phyloP scores from a whole-genome alignment of 2,797 vertebrate genomes.

The Sebastes steindachneri region DNA sequence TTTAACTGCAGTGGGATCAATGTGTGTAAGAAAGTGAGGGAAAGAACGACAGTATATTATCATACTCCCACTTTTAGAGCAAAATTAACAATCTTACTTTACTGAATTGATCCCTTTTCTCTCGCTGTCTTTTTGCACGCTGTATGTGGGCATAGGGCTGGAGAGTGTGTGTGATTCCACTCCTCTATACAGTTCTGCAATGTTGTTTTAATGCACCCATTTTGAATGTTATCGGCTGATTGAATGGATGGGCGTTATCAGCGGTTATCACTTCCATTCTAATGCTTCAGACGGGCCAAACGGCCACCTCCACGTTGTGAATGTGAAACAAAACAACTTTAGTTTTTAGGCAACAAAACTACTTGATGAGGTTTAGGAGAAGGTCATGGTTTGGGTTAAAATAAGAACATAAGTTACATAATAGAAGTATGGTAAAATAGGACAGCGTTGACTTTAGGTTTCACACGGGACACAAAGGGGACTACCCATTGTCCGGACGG shows the following conservation, averaged over 20 bases:
- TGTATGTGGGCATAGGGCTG: neutral
- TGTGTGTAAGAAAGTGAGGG: neutral
- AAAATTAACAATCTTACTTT: neutral
- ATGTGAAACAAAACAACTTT: too few species aligned
- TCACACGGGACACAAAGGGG: too few species aligned
- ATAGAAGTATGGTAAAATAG: too few species aligned
- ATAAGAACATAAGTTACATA: too few species aligned
- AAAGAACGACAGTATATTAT: neutral
- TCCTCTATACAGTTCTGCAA: conserved; percentile 20
- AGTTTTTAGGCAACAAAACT: too few species aligned
- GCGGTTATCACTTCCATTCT: neutral
- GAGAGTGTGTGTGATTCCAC: neutral
- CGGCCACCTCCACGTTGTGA: too few species aligned
- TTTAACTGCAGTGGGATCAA: neutral
- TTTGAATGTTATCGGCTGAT: neutral
- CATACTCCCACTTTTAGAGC: neutral
- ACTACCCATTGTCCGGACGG: too few species aligned
- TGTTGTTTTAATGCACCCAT: neutral
- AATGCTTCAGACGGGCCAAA: too few species aligned
- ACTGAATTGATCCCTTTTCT: neutral
- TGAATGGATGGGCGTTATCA: neutral
- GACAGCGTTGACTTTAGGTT: too few species aligned
- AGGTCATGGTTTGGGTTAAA: too few species aligned
- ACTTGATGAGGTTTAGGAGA: too few species aligned
- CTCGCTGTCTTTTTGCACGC: neutral